Evolutionary conservation across 2,888 invertebrate species (phyloP), one percentile per base, ranked within the genome.

Genomic region (Cerastoderma edule): DNA sequence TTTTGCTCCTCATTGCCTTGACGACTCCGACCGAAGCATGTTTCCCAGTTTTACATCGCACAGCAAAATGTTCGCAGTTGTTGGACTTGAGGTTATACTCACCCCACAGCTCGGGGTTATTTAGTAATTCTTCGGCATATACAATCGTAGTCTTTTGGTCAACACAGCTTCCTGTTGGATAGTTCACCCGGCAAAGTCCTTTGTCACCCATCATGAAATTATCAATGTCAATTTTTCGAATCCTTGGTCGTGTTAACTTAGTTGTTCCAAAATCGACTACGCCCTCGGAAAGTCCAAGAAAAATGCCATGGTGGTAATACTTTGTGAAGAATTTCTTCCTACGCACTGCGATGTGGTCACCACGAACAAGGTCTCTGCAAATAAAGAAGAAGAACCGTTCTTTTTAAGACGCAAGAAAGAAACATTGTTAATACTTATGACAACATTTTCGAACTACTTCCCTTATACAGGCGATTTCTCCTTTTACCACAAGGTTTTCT

Each of bases 11-110:
- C n/a, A n/a, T n/a, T n/a, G n/a, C n/a, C n/a, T n/a, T n/a, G n/a
- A n/a, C n/a, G n/a, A n/a, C n/a, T n/a, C n/a, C n/a, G n/a, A n/a
- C n/a, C n/a, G n/a, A n/a, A n/a, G n/a, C n/a, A n/a, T n/a, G n/a
- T n/a, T n/a, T n/a, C n/a, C 78, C 78, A 3, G 67, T 68, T 57
- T 75, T 75, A 44, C 78, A 78, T 44, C 27, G 56, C 0, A 68
- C 75, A 0, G 74, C 78, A 63, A 78, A 74, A 66, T 78, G 78
- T 44, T 78, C 78, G 28, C 74, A 78, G 32, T 78, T 78, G 46
- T 78, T 78, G 1, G 0, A 44, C 10, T 67, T 0, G 2, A 74
- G 2, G 64, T 78, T n/a, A 24, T 68, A 78, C 16, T 35, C 24
- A 0, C 66, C 48, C 66, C 67, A 73, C 3, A 27, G 22, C 6